phyloP scores from a whole-genome alignment of 2,797 vertebrate genomes.

The Meda fulgida region DNA sequence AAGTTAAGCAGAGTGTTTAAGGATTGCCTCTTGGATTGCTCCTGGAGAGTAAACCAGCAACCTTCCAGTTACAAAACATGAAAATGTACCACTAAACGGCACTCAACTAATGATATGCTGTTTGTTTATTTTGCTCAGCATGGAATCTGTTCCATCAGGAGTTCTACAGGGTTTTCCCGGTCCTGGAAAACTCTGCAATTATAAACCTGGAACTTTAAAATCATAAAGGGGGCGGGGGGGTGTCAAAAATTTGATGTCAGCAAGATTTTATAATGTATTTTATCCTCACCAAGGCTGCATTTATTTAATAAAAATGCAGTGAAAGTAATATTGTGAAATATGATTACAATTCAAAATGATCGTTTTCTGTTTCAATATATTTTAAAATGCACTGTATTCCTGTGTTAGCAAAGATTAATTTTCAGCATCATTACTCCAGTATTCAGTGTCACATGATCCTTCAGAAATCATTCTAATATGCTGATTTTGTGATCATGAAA shows the following conservation, averaged over 20 bases:
- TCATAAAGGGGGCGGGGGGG: no score
- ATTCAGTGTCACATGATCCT: neutral
- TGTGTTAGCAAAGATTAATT: neutral
- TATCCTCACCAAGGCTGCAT: neutral
- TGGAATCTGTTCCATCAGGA: slow-evolving; percentile 2
- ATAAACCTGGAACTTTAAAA: neutral
- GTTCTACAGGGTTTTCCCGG: neutral
- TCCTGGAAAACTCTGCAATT: neutral
- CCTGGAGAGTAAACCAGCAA: neutral
- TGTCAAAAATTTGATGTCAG: neutral
- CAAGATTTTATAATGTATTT: neutral
- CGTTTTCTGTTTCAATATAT: neutral
- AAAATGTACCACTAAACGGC: neutral
- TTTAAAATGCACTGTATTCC: neutral
- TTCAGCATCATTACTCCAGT: neutral
- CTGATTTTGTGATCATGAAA: neutral
- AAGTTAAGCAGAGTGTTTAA: neutral
- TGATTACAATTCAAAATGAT: neutral
- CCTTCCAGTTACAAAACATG: neutral
- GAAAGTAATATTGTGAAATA: neutral
- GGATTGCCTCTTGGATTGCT: neutral
- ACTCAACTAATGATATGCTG: neutral
- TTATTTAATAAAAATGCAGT: neutral
- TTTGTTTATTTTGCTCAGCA: neutral
- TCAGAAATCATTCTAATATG: neutral